Evolutionary conservation across 2,888 invertebrate species (phyloP), one percentile per base, ranked within the genome.

Genomic region (Tiliacea aurago): DNA sequence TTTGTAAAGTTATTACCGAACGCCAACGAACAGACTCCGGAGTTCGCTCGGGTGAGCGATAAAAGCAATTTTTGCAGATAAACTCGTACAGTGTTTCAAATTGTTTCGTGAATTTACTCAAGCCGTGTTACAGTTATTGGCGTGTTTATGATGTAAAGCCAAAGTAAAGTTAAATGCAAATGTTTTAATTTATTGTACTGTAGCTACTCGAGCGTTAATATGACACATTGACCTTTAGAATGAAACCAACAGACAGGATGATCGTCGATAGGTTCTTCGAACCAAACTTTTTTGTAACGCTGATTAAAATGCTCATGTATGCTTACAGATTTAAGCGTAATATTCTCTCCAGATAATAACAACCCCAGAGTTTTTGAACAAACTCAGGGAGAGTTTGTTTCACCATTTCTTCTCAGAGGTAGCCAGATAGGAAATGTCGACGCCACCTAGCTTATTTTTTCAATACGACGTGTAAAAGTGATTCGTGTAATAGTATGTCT

Each of bases 1-100:
- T 90, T 89, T 89, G 87, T 85, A 77, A 89, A 90, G 87, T 91
- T 90, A 91, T 90, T 89, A 88, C 87, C 76, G 78, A 88, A 89
- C 79, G 86, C 84, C 81, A 83, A 83, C 87, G 88, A 86, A 87
- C 89, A 88, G 75, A 69, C 77, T 70, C 28, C 33, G 15, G 56
- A 81, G 68, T 84, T 84, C 51, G 66, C 71, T 76, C 49, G 68
- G 61, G 62, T 81, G 53, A 67, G 68, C 76, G 58, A 81, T 84
- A 81, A 81, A 84, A 81, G 71, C 69, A 84, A 71, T 81, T 83
- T 80, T 81, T 84, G 58, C 41, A 63, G 68, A 84, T 81, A 70
- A 76, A 81, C 56, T 81, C 53, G 53, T 75, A 56, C 64, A 68
- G 47, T 70, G 67, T 81, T 81, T 62, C 37, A 51, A 70, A 84